These are phyloP conservation scores for Kryptolebias marmoratus DNA, from an alignment of 2,113 vertebrate species.

Conservation along the genomic window DNA sequence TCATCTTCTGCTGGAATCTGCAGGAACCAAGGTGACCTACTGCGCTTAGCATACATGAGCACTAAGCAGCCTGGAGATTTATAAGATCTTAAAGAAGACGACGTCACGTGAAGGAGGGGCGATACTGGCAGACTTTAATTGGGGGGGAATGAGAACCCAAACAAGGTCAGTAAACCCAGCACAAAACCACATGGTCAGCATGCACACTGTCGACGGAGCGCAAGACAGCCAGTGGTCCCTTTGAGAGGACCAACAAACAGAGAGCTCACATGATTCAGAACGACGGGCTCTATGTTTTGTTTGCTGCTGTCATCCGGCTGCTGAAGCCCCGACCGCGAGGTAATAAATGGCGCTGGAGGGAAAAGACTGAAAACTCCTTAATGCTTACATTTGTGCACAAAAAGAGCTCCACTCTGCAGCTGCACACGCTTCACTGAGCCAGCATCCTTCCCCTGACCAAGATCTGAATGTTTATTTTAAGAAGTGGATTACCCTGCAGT, in stretches of 20 bases:
- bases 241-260: conserved; percentile 10
- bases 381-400: conserved; percentile 41
- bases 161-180: neutral
- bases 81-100: conserved; percentile 6
- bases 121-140: neutral
- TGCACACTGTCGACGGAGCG: conserved; percentile 6
- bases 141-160: neutral
- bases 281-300: conserved; percentile 31
- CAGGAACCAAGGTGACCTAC: conserved; percentile 80
- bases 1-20: conserved; percentile 74
- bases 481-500: conserved; percentile 52
- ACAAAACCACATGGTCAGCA: conserved; percentile 5
- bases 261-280: conserved; percentile 6
- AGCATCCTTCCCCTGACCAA: conserved; percentile 54
- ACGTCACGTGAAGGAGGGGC: neutral
- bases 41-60: conserved; percentile 68
- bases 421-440: conserved; percentile 68
- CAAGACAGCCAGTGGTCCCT: conserved; percentile 21
- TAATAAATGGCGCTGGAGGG: conserved; percentile 44
- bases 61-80: conserved; percentile 36
- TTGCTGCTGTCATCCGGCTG: conserved; percentile 46
- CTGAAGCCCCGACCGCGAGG: conserved; percentile 40
- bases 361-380: conserved; percentile 34
- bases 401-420: conserved; percentile 61
- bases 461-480: conserved; percentile 60